Evolutionary conservation across 92 coral and sea anemone genomes (phyloP), one percentile per base, ranked within the genome.

Genomic region (Desmophyllum pertusum): DNA sequence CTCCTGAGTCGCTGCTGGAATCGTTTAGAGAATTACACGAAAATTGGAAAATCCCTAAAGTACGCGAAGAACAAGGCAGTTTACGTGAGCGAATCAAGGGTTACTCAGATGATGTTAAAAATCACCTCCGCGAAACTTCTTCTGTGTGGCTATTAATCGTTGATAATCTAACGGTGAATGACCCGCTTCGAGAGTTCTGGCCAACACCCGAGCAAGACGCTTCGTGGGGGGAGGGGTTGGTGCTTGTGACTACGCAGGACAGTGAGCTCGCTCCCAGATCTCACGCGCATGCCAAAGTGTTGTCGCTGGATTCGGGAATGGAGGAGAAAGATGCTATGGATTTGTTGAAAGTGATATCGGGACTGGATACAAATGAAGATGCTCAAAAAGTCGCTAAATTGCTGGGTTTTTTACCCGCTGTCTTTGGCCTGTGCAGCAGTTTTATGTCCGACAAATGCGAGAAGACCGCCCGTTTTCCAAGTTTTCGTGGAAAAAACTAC

Each of bases 361-460:
- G 83, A 19, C 17, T 92, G 73, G 88, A 90, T 21, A 62, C 73
- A 61, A 92, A 95, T 38, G 85, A 55, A 11, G 76, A 70, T 48
- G 88, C 89, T 37, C 50, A 50, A 41, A 25, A 43, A 38, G 90
- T 89, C 35, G 88, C 86, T 27, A 48, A 76, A 21, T 37, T 78
- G 59, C 88, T 95, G 51, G 81, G 91, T 55, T 88, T 50, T 50
- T 78, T 94, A 83, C 51, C 98, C 98, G 6, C 98, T 95, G 2
- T 88, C 98, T 5, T 87, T 95, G 14, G 96, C 98, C 15, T 95
- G 98, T 46, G 95, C 98, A 29, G 98, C 98, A 15, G 95, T 92
- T 42, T 42, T 95, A 92, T 65, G 94, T 95, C 61, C 78, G 90
- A 59, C 93, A 95, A 68, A 92, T 85, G 94, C 86, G 94, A 61